A percentile compares a stretch with the other conserved stretches of the same genome.
These are phyloP conservation scores for Theocolax elegans DNA, from an alignment of 1,140 invertebrate species.

Conservation along the genomic window DNA sequence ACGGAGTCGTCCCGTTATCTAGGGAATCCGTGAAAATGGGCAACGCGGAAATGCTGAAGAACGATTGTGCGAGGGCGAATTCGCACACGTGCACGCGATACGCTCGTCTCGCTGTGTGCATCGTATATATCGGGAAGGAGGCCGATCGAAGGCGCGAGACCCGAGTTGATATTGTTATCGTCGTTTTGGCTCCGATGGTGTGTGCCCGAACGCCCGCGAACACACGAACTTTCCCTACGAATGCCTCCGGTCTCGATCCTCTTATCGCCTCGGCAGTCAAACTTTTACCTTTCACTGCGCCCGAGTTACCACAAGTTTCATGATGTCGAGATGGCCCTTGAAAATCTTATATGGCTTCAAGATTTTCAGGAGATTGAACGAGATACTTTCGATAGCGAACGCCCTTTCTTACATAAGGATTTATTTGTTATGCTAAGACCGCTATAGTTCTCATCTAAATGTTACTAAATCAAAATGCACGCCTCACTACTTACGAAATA, in stretches of 20 bases:
- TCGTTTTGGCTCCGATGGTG: not conserved
- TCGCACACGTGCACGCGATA: no score
- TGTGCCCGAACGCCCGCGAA: not conserved
- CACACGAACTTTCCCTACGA: not conserved
- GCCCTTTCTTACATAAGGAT: no score
- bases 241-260: constrained; percentile 6
- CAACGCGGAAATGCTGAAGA: not conserved
- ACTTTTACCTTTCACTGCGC: constrained; percentile 19
- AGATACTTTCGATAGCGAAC: no score
- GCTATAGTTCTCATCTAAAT: no score
- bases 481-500: no score
- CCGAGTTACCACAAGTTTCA: not conserved
- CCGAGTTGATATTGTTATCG: not conserved
- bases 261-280: constrained; percentile 26
- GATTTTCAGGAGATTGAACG: no score
- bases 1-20: constrained; percentile 4
- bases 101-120: not conserved
- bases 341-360: no score
- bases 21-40: constrained; percentile 23
- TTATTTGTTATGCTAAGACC: no score
- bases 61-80: no score
- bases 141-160: constrained; percentile 17
- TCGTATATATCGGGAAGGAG: not conserved
- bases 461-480: no score
- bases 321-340: not conserved